Evolutionary conservation across 2,797 vertebrate species (phyloP).

Genomic region (Esox masquinongy): DNA sequence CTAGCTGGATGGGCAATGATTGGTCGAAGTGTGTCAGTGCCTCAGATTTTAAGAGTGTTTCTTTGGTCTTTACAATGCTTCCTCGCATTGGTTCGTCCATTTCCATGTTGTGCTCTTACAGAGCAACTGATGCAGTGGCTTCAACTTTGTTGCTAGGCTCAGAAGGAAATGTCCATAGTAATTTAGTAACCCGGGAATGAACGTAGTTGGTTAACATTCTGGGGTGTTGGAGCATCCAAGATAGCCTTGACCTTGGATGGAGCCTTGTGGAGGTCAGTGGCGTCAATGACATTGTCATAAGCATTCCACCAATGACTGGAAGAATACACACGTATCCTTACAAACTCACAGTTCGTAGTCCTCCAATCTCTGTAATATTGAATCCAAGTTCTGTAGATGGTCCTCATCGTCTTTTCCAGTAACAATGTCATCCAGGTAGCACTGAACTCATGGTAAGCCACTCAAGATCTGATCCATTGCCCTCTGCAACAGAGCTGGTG

Average conservation of each 20-base stretch:
- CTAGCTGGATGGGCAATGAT: not conserved
- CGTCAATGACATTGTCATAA: constrained; percentile 6
- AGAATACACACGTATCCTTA: not conserved
- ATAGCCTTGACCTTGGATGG: not conserved
- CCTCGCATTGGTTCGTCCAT: constrained; percentile 9
- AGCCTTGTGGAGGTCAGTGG: not conserved
- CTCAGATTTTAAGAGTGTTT: not conserved
- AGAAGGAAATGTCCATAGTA: constrained; percentile 8
- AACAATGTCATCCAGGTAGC: constrained; percentile 18
- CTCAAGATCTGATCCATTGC: too few relatives aligned
- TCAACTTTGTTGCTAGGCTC: not conserved
- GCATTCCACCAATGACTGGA: not conserved
- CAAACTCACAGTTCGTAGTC: constrained; percentile 2
- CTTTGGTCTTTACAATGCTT: constrained; percentile 15
- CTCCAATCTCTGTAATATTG: not conserved
- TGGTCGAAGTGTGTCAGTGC: constrained; percentile 15
- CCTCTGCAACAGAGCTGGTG: too few relatives aligned
- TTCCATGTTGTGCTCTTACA: not conserved
- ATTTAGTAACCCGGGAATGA: constrained; percentile 2
- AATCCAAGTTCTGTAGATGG: constrained; percentile 19
- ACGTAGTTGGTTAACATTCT: not conserved
- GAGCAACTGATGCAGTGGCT: not conserved
- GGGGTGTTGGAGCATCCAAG: constrained; percentile 1
- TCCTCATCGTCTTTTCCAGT: not conserved
- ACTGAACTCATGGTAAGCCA: not conserved